phyloP scores from a whole-genome alignment of 2,888 invertebrate species.

The Anaspis maculata region DNA sequence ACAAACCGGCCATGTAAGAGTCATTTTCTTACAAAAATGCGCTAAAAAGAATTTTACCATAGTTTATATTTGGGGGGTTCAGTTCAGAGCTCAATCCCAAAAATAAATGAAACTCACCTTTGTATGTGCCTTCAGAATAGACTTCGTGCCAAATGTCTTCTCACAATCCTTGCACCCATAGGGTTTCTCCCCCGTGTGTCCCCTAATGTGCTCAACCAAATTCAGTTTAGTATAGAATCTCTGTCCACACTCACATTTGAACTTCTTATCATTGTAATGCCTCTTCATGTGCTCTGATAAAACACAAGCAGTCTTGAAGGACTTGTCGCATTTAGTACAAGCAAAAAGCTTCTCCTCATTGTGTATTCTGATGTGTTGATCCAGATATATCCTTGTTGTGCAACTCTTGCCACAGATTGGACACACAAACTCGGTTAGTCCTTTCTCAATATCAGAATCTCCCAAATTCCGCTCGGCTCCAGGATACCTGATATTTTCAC shows the following conservation, averaged over 20 bases:
- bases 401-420: constrained; percentile 19
- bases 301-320: constrained; percentile 23
- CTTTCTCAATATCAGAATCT: constrained; percentile 4
- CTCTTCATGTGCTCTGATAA: constrained; percentile 22
- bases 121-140: constrained; percentile 22
- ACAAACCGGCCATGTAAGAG: no score
- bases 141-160: constrained; percentile 20
- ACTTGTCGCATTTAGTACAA: constrained; percentile 23
- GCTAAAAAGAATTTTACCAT: no score
- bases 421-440: constrained; percentile 14
- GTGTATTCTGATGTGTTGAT: constrained; percentile 21
- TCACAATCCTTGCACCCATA: constrained; percentile 21
- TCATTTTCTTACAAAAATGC: no score
- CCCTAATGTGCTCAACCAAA: constrained; percentile 21
- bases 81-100: no score
- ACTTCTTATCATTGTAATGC: constrained; percentile 23
- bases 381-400: constrained; percentile 18
- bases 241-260: constrained; percentile 21
- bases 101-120: constrained; percentile 17
- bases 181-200: constrained; percentile 24
- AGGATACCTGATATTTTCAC: background rate
- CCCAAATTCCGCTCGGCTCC: no score
- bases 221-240: constrained; percentile 24
- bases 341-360: constrained; percentile 18
- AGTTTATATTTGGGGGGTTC: no score